These are phyloP conservation scores for Melanostoma mellinum DNA, from an alignment of 2,888 invertebrate species.

Conservation along the genomic window DNA sequence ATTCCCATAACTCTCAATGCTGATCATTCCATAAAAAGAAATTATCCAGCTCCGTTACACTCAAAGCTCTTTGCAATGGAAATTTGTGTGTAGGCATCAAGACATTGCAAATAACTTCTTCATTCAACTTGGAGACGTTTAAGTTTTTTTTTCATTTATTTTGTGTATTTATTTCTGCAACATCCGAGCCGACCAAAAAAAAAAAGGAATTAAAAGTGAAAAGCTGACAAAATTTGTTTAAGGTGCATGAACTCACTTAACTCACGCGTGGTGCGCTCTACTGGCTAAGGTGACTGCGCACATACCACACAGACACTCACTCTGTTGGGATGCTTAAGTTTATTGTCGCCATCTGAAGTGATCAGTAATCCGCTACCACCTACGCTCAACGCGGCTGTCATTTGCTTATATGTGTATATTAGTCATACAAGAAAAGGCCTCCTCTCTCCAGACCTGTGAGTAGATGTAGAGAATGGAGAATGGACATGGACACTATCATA, in stretches of 20 bases:
- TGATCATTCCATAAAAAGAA: conserved; percentile 47
- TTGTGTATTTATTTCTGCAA: conserved; percentile 2
- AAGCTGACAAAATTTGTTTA: conserved; percentile 31
- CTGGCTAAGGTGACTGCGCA: not conserved
- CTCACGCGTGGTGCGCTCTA: conserved; percentile 23
- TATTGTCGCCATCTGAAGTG: conserved; percentile 71
- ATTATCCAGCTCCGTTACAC: conserved; percentile 52
- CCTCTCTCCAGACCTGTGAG: conserved; percentile 22
- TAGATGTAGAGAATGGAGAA: conserved; percentile 10
- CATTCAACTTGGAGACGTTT: conserved; percentile 32
- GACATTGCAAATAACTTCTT: conserved; percentile 14
- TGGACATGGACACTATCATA: conserved; percentile 19
- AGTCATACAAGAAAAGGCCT: conserved; percentile 74
- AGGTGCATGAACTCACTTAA: conserved; percentile 61
- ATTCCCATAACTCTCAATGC: conserved; percentile 50
- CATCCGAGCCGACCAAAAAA: not conserved
- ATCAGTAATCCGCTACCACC: conserved; percentile 75
- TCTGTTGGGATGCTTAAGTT: conserved; percentile 68
- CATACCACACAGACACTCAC: conserved; percentile 46
- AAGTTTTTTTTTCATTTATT: conserved; percentile 40
- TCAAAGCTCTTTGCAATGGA: conserved; percentile 31
- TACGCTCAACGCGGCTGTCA: conserved; percentile 81
- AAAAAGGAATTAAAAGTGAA: conserved; percentile 8
- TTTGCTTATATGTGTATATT: conserved; percentile 82
- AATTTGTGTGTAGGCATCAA: conserved; percentile 21